These are phyloP conservation scores for Anastrepha ludens DNA, from an alignment of 1,140 invertebrate species.

Conservation along the genomic window DNA sequence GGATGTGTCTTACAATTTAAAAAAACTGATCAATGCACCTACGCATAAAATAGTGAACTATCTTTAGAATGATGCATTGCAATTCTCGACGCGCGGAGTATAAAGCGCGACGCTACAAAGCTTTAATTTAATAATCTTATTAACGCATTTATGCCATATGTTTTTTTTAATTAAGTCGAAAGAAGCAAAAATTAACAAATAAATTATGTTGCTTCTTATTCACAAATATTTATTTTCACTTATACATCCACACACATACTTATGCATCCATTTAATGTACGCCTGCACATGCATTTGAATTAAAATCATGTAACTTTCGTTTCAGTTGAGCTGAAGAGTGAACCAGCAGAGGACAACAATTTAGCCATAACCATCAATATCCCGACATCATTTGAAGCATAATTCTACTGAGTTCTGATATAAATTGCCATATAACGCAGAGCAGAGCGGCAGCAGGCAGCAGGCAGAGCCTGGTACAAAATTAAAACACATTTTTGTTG, in stretches of 20 bases:
- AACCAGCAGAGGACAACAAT: neutral
- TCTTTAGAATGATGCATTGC: too few species aligned
- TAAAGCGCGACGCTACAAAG: too few species aligned
- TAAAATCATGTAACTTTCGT: neutral
- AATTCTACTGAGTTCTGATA: neutral
- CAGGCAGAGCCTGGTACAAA: neutral
- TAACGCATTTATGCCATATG: too few species aligned
- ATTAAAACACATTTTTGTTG: neutral
- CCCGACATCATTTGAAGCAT: neutral
- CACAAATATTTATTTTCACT: too few species aligned
- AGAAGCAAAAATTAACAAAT: neutral
- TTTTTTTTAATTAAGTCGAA: neutral
- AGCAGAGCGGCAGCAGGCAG: neutral
- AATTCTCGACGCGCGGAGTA: too few species aligned
- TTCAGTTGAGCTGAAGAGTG: neutral
- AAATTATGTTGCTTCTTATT: neutral
- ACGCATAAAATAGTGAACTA: too few species aligned
- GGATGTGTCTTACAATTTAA: too few species aligned
- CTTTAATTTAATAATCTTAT: too few species aligned
- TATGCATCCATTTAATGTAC: too few species aligned
- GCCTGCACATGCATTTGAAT: too few species aligned
- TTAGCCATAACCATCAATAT: neutral
- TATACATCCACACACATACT: too few species aligned
- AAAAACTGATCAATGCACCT: too few species aligned
- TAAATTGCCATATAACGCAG: neutral